Percentiles rank a stretch among this genome's conserved stretches.
These are phyloP conservation scores for Rotaria socialis DNA, from an alignment of 2,888 invertebrate species.

Conservation along the genomic window DNA sequence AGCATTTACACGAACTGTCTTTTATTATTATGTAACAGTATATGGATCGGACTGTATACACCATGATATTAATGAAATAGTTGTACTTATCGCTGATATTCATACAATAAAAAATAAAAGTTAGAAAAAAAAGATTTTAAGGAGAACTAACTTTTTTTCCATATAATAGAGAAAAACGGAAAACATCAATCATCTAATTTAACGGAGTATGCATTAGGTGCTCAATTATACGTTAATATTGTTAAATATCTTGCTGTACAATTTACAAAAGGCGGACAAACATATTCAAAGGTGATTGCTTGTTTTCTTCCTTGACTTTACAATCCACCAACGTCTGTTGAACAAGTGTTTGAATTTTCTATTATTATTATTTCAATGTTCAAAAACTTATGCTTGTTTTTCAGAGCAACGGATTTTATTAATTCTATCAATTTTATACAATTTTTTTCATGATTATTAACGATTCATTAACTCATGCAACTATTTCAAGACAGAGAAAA, in stretches of 20 bases:
- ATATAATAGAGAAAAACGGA: constrained; percentile 38
- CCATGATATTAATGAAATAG: constrained; percentile 80
- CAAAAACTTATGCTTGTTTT: neutral
- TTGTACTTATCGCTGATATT: constrained; percentile 90
- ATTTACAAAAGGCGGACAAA: constrained; percentile 69
- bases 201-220: constrained; percentile 91
- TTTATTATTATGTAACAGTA: constrained; percentile 62
- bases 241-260: constrained; percentile 79
- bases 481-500: constrained; percentile 65
- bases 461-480: constrained; percentile 77
- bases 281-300: constrained; percentile 75
- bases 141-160: neutral
- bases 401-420: constrained; percentile 78
- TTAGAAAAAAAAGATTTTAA: constrained; percentile 57
- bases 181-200: constrained; percentile 62
- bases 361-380: neutral
- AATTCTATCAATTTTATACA: constrained; percentile 91
- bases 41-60: constrained; percentile 90
- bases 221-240: constrained; percentile 88
- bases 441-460: constrained; percentile 84
- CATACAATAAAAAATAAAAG: constrained; percentile 95
- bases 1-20: neutral
- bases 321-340: constrained; percentile 71
- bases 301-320: constrained; percentile 81
- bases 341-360: constrained; percentile 66